These are phyloP conservation scores for Acyrthosiphon pisum DNA, from an alignment of 1,140 invertebrate genomes.

Conservation along the genomic window DNA sequence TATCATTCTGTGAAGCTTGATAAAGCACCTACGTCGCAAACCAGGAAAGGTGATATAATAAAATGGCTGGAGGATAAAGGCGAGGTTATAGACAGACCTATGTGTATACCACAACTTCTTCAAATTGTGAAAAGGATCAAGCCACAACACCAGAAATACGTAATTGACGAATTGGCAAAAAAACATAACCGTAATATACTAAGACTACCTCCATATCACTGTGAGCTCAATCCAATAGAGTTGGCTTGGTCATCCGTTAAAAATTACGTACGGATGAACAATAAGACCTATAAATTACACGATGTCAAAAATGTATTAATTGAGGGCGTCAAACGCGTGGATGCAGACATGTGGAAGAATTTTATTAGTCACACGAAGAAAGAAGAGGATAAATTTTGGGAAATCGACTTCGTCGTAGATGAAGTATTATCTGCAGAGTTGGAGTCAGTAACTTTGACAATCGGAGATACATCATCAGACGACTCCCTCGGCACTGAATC, in stretches of 20 bases:
- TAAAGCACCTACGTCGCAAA: no score
- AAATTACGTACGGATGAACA: background rate
- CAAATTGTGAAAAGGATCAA: background rate
- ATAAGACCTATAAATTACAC: background rate
- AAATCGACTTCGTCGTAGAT: no score
- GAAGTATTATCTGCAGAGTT: no score
- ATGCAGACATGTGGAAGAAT: background rate
- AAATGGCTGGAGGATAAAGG: background rate
- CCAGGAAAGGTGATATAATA: background rate
- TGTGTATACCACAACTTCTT: background rate
- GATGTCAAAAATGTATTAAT: background rate
- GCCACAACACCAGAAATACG: constrained; percentile 57
- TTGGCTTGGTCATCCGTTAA: background rate
- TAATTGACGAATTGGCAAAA: background rate
- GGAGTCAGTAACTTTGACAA: no score
- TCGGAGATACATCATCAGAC: no score
- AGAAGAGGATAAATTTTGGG: no score
- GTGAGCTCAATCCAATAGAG: background rate
- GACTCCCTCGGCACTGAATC: no score
- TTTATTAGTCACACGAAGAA: no score
- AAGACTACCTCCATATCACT: background rate
- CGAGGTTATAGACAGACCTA: background rate
- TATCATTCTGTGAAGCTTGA: background rate
- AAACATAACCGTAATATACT: background rate
- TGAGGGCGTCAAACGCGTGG: background rate